Conservation (phyloP, 2,888 invertebrate genomes). For the Ichneumoninae sp. region DNA sequence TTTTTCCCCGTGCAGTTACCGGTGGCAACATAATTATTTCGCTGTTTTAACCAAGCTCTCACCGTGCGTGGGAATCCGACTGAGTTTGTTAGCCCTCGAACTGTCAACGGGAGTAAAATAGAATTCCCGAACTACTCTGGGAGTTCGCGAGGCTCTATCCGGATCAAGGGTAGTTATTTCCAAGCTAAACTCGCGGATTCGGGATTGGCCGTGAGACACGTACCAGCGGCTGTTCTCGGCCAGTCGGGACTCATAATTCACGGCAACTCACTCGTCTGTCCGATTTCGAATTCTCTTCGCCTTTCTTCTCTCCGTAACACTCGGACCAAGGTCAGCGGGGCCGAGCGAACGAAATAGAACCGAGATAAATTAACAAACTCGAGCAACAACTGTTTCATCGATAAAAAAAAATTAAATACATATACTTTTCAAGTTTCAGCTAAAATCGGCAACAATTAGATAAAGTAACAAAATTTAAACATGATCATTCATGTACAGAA, state of each 20-base stretch:
- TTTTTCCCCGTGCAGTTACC: background rate
- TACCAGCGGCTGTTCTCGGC: slow-evolving; percentile 20
- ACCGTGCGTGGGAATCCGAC: slow-evolving; percentile 1
- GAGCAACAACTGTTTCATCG: background rate
- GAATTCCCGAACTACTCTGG: slow-evolving; percentile 64
- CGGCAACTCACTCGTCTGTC: slow-evolving; percentile 29
- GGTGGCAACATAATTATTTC: background rate
- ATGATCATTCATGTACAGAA: too few relatives aligned
- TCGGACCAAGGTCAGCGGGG: slow-evolving; percentile 44
- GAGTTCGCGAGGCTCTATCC: slow-evolving; percentile 56
- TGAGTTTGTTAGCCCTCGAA: slow-evolving; percentile 19
- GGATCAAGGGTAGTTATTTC: slow-evolving; percentile 71
- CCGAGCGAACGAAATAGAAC: background rate
- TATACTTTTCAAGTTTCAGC: too few relatives aligned
- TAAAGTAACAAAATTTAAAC: too few relatives aligned
- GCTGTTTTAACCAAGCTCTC: background rate
- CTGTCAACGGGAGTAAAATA: slow-evolving; percentile 59
- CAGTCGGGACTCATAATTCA: slow-evolving; percentile 49
- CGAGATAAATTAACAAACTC: slow-evolving; percentile 3
- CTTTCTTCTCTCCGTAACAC: slow-evolving; percentile 2
- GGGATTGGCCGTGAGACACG: slow-evolving; percentile 21
- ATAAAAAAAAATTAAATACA: background rate
- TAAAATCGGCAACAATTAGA: too few relatives aligned
- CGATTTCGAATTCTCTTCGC: slow-evolving; percentile 36
- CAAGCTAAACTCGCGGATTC: slow-evolving; percentile 65